A percentile compares a stretch with the other conserved stretches of the same genome.
Conservation (phyloP, 2,797 vertebrate species). For the Parauchenoglanis ngamensis region DNA sequence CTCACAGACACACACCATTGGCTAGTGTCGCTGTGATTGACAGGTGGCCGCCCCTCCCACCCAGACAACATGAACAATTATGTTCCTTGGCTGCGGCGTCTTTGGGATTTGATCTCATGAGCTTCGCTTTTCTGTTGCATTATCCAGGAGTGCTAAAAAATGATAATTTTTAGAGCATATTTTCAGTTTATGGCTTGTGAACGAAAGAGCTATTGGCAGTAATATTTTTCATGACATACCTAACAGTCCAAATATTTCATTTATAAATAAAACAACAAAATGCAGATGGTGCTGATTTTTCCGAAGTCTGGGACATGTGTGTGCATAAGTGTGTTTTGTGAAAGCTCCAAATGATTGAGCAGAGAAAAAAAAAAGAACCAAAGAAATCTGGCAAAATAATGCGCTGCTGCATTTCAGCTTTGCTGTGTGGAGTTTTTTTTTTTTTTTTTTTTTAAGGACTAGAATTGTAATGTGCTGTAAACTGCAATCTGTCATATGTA, state of each 20-base stretch:
- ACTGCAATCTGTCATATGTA: constrained; percentile 17
- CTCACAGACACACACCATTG: neutral
- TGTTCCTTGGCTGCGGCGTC: neutral
- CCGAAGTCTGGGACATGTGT: constrained; percentile 1
- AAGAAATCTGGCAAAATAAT: constrained; percentile 3
- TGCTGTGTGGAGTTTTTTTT: neutral
- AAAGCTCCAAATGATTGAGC: neutral
- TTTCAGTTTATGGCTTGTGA: neutral
- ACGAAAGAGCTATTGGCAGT: neutral
- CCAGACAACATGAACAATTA: neutral
- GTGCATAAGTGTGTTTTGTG: neutral
- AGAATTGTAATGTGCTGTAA: constrained; percentile 11
- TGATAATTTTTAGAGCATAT: neutral
- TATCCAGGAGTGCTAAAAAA: neutral
- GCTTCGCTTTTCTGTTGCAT: too few species aligned
- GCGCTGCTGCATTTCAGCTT: neutral
- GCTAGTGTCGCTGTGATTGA: neutral
- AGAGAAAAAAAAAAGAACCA: neutral
- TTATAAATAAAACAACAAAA: constrained; percentile 8
- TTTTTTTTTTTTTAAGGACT: neutral
- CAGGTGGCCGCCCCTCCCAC: neutral
- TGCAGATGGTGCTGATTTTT: constrained; percentile 8
- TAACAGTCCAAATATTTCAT: constrained; percentile 17
- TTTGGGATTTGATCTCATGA: neutral
- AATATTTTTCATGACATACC: neutral